phyloP scores from a whole-genome alignment of 2,797 vertebrate species.

The Sciurus vulgaris region DNA sequence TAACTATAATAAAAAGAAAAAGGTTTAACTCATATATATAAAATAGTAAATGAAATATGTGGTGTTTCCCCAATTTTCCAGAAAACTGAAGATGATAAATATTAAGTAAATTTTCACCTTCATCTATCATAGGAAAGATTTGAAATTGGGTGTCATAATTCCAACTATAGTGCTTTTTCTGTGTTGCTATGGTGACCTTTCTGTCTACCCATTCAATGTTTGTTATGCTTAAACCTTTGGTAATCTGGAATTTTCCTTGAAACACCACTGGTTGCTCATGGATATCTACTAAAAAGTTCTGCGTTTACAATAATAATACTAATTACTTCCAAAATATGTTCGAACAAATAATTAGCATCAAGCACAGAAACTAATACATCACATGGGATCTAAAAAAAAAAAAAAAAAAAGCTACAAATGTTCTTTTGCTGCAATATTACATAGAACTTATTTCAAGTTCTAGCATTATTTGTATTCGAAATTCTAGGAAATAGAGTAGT shows the following conservation, averaged over 20 bases:
- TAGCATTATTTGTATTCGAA: neutral
- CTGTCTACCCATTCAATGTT: neutral
- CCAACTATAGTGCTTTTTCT: neutral
- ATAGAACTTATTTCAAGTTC: neutral
- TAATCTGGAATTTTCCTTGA: neutral
- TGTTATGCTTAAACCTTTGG: neutral
- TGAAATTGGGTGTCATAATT: neutral
- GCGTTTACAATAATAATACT: neutral
- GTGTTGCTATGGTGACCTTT: neutral
- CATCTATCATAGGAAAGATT: neutral
- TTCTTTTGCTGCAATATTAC: neutral
- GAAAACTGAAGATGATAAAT: neutral
- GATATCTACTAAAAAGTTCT: neutral
- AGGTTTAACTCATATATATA: neutral
- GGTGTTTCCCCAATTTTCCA: neutral
- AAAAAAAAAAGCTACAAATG: neutral
- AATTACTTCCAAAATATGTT: neutral
- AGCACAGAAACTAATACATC: neutral
- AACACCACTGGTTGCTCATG: no score
- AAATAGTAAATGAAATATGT: neutral
- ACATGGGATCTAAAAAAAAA: neutral
- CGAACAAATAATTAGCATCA: neutral
- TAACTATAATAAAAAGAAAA: no score
- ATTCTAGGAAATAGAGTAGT: neutral
- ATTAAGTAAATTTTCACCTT: neutral